phyloP scores from a whole-genome alignment of 2,888 invertebrate genomes.

The Cenopis cana region DNA sequence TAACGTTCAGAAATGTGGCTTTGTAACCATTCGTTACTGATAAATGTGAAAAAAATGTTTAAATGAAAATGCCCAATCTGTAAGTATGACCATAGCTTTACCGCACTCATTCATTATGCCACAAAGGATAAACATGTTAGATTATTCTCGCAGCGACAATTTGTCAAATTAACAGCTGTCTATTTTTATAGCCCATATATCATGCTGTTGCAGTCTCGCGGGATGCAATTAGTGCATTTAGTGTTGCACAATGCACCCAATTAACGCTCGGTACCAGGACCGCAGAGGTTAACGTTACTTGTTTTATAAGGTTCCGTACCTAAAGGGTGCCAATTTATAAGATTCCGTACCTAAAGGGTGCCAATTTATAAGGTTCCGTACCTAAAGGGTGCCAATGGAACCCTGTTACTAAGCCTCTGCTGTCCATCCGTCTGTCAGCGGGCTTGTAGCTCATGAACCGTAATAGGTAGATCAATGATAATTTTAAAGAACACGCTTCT shows the following conservation, averaged over 20 bases:
- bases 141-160: constrained; percentile 35
- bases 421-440: no score
- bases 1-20: no score
- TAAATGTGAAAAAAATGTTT: no score
- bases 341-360: no score
- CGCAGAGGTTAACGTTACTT: constrained; percentile 36
- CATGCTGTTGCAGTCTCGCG: constrained; percentile 48
- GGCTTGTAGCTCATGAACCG: no score
- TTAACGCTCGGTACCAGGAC: constrained; percentile 49
- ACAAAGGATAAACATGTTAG: constrained; percentile 34
- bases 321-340: not conserved
- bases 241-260: constrained; percentile 57
- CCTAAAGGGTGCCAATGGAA: no score
- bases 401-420: no score
- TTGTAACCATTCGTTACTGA: no score
- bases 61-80: not conserved
- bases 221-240: constrained; percentile 57
- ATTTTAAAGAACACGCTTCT: no score
- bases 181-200: constrained; percentile 49
- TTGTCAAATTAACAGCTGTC: constrained; percentile 46
- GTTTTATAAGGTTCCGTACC: constrained; percentile 6
- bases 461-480: no score
- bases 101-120: constrained; percentile 17
- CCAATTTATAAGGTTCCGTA: constrained; percentile 7
- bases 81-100: constrained; percentile 4